Percentiles rank a stretch among this genome's conserved stretches.
phyloP scores from a whole-genome alignment of 30 jellyfish, hydroid and myxozoan species.

The Aurelia aurita complex sp. Pacific region DNA sequence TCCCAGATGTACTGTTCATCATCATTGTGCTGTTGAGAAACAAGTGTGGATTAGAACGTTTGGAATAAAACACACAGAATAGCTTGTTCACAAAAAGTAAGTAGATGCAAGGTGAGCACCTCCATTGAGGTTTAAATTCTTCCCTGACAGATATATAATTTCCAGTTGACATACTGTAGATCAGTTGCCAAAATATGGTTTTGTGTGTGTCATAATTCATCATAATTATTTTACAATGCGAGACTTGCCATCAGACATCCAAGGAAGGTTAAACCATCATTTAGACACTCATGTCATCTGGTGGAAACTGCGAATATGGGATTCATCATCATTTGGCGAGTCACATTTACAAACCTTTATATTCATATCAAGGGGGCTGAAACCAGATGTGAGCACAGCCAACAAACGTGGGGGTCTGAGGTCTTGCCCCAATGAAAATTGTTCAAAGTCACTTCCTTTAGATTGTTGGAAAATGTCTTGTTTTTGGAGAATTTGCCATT shows the following conservation, averaged over 20 bases:
- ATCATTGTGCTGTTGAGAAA: constrained; percentile 73
- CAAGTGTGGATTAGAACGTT: background rate
- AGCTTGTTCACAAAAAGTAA: background rate
- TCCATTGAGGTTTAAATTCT: background rate
- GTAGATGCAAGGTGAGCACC: background rate
- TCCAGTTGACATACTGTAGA: background rate
- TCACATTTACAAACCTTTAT: too few species aligned
- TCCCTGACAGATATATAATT: background rate
- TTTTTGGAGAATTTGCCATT: too few species aligned
- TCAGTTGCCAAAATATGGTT: too few species aligned
- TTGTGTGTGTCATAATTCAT: too few species aligned
- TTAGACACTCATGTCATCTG: constrained; percentile 88
- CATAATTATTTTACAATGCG: too few species aligned
- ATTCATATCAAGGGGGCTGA: too few species aligned
- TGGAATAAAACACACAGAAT: too few species aligned
- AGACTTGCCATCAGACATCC: constrained; percentile 83
- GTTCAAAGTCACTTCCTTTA: too few species aligned
- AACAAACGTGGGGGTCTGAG: too few species aligned
- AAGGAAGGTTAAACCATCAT: constrained; percentile 75
- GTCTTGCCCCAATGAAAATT: too few species aligned
- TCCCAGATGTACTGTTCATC: constrained; percentile 99
- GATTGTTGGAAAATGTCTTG: too few species aligned
- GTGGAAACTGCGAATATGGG: constrained; percentile 93
- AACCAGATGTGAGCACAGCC: too few species aligned
- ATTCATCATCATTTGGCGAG: constrained; percentile 76